Conservation (phyloP, 53 echinoderm and acorn worm species). For the Paracentrotus lividus region DNA sequence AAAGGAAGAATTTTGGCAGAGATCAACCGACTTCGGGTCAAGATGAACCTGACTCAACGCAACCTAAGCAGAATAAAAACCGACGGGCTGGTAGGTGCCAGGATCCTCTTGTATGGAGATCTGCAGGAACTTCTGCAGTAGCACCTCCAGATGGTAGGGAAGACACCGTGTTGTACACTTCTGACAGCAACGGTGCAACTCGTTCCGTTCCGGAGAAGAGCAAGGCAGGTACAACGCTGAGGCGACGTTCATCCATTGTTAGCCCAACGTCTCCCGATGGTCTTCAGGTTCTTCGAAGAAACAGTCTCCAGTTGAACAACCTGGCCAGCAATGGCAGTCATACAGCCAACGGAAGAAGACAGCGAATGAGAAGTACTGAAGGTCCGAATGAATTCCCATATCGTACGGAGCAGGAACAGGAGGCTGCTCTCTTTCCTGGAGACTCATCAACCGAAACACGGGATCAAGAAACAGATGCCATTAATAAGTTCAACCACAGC, state of each 20-base stretch:
- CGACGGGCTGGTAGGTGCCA: background rate
- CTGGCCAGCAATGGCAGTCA: background rate
- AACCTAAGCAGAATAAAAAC: background rate
- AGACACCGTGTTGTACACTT: background rate
- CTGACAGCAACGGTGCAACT: background rate
- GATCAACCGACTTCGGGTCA: background rate
- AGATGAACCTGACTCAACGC: background rate
- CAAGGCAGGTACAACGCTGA: background rate
- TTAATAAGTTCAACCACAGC: background rate
- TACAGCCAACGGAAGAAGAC: background rate
- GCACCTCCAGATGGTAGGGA: background rate
- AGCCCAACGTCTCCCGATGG: background rate
- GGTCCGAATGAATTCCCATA: background rate
- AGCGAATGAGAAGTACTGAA: background rate
- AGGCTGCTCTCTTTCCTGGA: background rate
- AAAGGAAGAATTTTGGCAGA: background rate
- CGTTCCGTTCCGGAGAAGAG: background rate
- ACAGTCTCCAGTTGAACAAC: background rate
- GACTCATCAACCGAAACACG: background rate
- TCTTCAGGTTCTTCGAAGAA: background rate
- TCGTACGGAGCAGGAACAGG: background rate
- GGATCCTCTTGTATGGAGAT: background rate
- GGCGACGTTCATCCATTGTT: background rate
- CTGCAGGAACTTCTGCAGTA: background rate
- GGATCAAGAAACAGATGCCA: background rate